Conservation (phyloP, 2,797 vertebrate species). For the Sebastes hubbsi region DNA sequence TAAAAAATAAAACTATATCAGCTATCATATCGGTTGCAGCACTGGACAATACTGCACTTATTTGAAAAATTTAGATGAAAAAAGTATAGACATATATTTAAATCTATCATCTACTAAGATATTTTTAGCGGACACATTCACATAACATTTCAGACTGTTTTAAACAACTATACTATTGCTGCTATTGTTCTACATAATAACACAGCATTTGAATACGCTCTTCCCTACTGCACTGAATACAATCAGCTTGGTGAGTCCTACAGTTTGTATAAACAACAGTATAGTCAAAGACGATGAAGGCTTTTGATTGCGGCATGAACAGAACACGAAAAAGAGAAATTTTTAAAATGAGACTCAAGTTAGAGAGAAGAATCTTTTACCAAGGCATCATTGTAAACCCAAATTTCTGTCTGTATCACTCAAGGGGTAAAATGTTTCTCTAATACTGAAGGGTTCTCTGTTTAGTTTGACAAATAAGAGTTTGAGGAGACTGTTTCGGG, state of each 20-base stretch:
- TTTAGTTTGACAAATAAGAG: neutral
- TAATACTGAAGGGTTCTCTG: neutral
- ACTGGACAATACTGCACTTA: neutral
- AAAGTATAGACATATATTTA: neutral
- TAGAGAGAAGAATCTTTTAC: neutral
- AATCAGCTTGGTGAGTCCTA: neutral
- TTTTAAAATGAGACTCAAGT: neutral
- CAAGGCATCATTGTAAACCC: neutral
- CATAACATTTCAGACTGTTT: neutral
- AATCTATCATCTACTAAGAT: neutral
- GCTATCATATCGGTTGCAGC: neutral
- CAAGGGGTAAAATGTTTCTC: neutral
- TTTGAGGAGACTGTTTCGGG: neutral
- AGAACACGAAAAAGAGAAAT: neutral
- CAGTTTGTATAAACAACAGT: neutral
- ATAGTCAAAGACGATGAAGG: neutral
- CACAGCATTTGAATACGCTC: neutral
- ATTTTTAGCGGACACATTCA: neutral
- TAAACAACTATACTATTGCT: neutral
- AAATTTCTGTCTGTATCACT: neutral
- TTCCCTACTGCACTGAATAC: neutral
- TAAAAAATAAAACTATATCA: neutral
- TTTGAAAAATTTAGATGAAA: neutral
- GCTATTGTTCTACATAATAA: neutral
- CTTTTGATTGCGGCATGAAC: neutral